Evolutionary conservation across 1,140 invertebrate species (phyloP), one percentile per base, ranked within the genome.

Genomic region (Rhagoletis pomonella): DNA sequence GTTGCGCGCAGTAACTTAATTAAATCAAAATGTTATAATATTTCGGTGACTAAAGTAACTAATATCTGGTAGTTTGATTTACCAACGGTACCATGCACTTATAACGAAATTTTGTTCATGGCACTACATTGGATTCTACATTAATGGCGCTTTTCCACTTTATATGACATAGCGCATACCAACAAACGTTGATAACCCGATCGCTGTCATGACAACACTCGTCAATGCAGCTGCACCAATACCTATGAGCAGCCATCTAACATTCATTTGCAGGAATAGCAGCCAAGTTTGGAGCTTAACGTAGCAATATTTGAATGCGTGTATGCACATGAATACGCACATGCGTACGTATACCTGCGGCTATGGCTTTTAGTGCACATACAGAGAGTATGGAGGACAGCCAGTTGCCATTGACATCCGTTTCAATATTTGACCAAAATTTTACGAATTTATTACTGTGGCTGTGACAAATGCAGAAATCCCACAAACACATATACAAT

Each of bases 361-460:
- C 6, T 55, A 55, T 55, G 50, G 50, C 10, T 55, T 55, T 7
- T 55, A 55, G 1, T 7, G 5, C 50, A 62, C 17, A 62, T 62
- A 62, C n/a, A 62, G 0, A 62, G n/a, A 62, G 12, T 4, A 29
- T 5, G 50, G 50, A 55, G 50, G 29, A 29, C n/a, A 9, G 3
- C 4, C 17, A 4, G 60, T 62, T 62, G n/a, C 60, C 10, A 62
- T 1, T 62, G 60, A n/a, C 60, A 62, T 62, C 60, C 60, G 60
- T 62, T 62, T 62, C 60, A 62, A 62, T 62, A 62, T 62, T 62
- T 62, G 12, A 62, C n/a, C 60, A 62, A 62, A 14, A 62, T 62
- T 62, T 62, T n/a, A 14, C 6, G 12, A 10, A 62, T 62, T 62
- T 62, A 62, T 62, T 62, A 62, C 60, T 7, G 7, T 62, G 60